A percentile compares a stretch with the other conserved stretches of the same genome.
These are phyloP conservation scores for Pocota personata DNA, from an alignment of 2,888 invertebrate species.

Conservation along the genomic window DNA sequence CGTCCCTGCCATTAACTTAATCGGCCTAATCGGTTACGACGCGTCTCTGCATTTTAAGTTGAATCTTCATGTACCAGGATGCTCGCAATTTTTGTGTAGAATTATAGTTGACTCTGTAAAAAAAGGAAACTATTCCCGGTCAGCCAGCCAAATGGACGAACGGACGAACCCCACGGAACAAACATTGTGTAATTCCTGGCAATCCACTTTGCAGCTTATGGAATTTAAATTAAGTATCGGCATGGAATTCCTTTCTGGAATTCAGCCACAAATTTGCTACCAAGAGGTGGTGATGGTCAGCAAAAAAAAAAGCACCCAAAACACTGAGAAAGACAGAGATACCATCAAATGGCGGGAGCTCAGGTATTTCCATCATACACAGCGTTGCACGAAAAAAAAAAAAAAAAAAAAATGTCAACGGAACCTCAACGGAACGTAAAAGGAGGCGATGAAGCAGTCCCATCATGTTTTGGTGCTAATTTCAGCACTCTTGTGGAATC, in stretches of 20 bases:
- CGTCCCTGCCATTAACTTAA: slow-evolving; percentile 68
- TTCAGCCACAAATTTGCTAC: slow-evolving; percentile 64
- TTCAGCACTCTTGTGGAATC: slow-evolving; percentile 76
- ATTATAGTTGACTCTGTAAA: slow-evolving; percentile 30
- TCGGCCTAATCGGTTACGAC: slow-evolving; percentile 74
- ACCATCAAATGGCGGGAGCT: slow-evolving; percentile 66
- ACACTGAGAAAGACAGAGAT: slow-evolving; percentile 26
- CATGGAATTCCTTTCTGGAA: slow-evolving; percentile 78
- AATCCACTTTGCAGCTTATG: slow-evolving; percentile 75
- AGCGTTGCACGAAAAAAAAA: not conserved
- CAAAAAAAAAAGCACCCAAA: slow-evolving; percentile 54
- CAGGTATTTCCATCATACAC: slow-evolving; percentile 47
- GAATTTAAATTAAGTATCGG: slow-evolving; percentile 82
- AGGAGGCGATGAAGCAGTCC: slow-evolving; percentile 67
- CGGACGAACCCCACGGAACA: not conserved
- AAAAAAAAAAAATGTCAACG: slow-evolving; percentile 27
- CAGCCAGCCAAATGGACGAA: not conserved
- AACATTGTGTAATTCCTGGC: slow-evolving; percentile 71
- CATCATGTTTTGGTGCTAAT: slow-evolving; percentile 76
- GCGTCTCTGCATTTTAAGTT: slow-evolving; percentile 74
- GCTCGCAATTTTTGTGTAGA: slow-evolving; percentile 64
- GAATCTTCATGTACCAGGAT: slow-evolving; percentile 72
- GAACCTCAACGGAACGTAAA: slow-evolving; percentile 64
- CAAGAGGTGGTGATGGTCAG: slow-evolving; percentile 8
- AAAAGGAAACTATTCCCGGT: slow-evolving; percentile 57